These are phyloP conservation scores for Pogonocherus hispidulus DNA, from an alignment of 2,888 invertebrate species.

Conservation along the genomic window DNA sequence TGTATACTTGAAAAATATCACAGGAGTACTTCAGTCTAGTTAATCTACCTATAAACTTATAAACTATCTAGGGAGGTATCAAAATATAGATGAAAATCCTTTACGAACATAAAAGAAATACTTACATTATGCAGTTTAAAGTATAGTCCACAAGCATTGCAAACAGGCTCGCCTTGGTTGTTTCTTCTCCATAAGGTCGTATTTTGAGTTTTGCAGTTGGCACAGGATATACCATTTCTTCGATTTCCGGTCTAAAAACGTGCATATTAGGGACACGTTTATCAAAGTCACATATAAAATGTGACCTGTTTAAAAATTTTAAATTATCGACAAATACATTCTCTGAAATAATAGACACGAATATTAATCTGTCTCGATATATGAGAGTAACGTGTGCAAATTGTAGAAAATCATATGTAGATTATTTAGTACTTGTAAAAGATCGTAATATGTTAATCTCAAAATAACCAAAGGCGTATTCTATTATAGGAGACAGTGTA, in stretches of 20 bases:
- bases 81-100: too few relatives aligned
- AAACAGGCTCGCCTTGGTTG: slow-evolving; percentile 97
- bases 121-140: slow-evolving; percentile 87
- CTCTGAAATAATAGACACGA: background rate
- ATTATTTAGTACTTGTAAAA: background rate
- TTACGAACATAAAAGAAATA: slow-evolving; percentile 37
- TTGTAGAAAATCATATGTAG: background rate
- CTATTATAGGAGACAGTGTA: slow-evolving; percentile 26
- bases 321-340: too few relatives aligned
- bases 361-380: background rate
- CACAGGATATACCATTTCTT: slow-evolving; percentile 87
- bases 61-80: too few relatives aligned
- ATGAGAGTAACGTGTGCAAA: background rate
- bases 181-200: slow-evolving; percentile 98
- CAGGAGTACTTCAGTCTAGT: too few relatives aligned
- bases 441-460: slow-evolving; percentile 11
- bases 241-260: slow-evolving; percentile 74
- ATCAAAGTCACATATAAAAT: too few relatives aligned
- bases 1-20: too few relatives aligned
- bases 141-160: slow-evolving; percentile 95
- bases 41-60: too few relatives aligned
- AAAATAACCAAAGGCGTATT: slow-evolving; percentile 46
- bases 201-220: slow-evolving; percentile 95
- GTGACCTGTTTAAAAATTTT: too few relatives aligned
- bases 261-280: slow-evolving; percentile 11